phyloP scores from a whole-genome alignment of 2,113 vertebrate genomes.

The Gymnocephalus cernua region DNA sequence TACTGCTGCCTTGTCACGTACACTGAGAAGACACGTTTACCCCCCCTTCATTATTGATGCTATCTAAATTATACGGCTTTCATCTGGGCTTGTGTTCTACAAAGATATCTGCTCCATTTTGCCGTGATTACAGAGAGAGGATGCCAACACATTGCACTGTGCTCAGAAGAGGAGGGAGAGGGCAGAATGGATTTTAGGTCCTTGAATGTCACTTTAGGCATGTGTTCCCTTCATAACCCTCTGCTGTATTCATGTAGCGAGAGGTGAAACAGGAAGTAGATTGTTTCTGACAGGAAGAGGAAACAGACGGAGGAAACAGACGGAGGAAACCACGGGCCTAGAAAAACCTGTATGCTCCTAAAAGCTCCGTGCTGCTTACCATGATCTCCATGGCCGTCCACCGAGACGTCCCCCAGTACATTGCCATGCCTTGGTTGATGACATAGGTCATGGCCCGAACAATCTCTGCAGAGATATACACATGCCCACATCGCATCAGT shows the following conservation, averaged over 20 bases:
- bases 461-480: constrained; percentile 87
- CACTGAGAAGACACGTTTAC: constrained; percentile 29
- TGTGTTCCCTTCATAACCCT: constrained; percentile 31
- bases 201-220: constrained; percentile 41
- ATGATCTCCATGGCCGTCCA: constrained; percentile 99
- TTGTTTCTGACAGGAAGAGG: constrained; percentile 40
- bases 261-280: constrained; percentile 15
- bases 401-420: constrained; percentile 99
- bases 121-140: constrained; percentile 27
- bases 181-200: constrained; percentile 7
- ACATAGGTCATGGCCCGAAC: constrained; percentile 97
- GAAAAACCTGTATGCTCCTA: not conserved
- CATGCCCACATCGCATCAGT: not conserved
- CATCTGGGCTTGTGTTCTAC: constrained; percentile 52
- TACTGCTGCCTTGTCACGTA: constrained; percentile 38
- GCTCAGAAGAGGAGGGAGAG: constrained; percentile 6
- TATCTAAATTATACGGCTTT: constrained; percentile 73
- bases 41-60: constrained; percentile 59
- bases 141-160: constrained; percentile 21
- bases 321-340: constrained; percentile 1
- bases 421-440: constrained; percentile 98
- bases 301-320: constrained; percentile 12
- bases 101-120: constrained; percentile 53
- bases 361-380: constrained; percentile 79
- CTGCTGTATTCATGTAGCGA: constrained; percentile 8